phyloP scores from a whole-genome alignment of 1,140 invertebrate genomes.

The Thaumetopoea pityocampa region DNA sequence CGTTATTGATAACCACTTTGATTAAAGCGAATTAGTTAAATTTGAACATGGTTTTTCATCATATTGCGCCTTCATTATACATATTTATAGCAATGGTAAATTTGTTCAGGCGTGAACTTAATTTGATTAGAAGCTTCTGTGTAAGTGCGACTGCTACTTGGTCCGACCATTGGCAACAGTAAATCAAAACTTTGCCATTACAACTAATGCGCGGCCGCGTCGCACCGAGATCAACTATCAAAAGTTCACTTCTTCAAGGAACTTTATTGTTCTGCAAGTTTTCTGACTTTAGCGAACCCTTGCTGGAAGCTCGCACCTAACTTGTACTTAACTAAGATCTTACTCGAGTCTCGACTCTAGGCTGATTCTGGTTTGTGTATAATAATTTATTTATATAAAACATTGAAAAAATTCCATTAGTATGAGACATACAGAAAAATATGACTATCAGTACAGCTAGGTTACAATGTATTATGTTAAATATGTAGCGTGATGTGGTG shows the following conservation, averaged over 20 bases:
- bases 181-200: constrained; percentile 67
- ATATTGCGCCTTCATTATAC: constrained; percentile 12
- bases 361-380: neutral
- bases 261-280: constrained; percentile 59
- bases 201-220: constrained; percentile 45
- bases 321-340: constrained; percentile 6
- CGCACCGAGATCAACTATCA: constrained; percentile 49
- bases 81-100: constrained; percentile 20
- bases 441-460: no score
- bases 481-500: no score
- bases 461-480: no score
- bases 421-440: no score
- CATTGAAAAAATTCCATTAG: neutral
- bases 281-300: constrained; percentile 43
- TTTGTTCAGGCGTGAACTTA: constrained; percentile 31
- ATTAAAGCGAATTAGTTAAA: no score
- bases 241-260: constrained; percentile 45
- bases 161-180: constrained; percentile 31
- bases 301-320: constrained; percentile 10
- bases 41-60: no score
- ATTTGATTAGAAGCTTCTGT: constrained; percentile 40
- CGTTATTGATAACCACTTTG: no score
- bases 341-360: neutral
- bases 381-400: neutral
- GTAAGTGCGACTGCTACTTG: constrained; percentile 31